A percentile compares a stretch with the other conserved stretches of the same genome.
Conservation (phyloP, 2,888 invertebrate genomes). For the Parthenolecanium corni region DNA sequence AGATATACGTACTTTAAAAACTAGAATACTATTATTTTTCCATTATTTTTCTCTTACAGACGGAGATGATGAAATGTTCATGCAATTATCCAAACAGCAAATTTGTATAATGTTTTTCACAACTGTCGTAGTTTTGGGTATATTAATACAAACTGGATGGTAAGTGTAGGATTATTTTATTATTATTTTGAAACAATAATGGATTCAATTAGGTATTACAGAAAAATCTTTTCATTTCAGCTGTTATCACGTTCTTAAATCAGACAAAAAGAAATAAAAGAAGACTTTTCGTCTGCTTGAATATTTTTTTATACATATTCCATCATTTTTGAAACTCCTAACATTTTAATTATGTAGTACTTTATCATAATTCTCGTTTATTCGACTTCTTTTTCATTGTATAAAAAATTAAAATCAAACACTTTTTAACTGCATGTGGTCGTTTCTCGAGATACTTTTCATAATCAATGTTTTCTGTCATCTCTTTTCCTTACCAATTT, state of each 20-base stretch:
- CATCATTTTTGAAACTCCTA: background rate
- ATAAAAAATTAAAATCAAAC: too few species aligned
- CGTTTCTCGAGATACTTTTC: background rate
- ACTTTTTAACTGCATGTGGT: too few species aligned
- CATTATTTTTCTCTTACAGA: constrained; percentile 1
- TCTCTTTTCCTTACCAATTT: constrained; percentile 13
- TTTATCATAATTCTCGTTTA: constrained; percentile 11
- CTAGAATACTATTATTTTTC: too few species aligned
- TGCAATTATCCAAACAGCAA: constrained; percentile 17
- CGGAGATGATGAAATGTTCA: constrained; percentile 11
- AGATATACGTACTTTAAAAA: too few species aligned
- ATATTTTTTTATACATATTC: constrained; percentile 3
- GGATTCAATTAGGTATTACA: background rate
- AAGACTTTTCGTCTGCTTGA: background rate
- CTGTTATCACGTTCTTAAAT: constrained; percentile 8
- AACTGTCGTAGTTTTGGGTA: background rate
- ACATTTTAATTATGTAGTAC: constrained; percentile 2
- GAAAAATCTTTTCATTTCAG: background rate
- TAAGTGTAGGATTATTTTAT: background rate
- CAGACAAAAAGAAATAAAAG: constrained; percentile 10
- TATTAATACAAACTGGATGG: constrained; percentile 16
- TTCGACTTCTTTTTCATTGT: background rate
- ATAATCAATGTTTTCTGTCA: background rate
- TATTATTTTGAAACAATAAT: background rate
- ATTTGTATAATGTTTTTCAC: constrained; percentile 11